Percentiles rank a stretch among this genome's conserved stretches.
Conservation (phyloP, 2,113 vertebrate species). For the Lota lota region DNA sequence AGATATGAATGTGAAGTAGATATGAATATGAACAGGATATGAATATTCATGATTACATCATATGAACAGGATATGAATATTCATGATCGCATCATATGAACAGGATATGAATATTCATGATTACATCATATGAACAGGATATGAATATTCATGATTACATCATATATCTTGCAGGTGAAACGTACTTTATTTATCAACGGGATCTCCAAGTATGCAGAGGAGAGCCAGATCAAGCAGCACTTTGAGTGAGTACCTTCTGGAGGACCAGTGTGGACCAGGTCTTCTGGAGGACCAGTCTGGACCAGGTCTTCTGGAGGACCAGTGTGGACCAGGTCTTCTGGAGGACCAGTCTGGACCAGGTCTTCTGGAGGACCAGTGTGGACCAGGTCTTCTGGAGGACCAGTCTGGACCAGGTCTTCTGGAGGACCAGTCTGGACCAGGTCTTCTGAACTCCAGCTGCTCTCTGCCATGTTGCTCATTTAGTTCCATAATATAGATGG, state of each 20-base stretch:
- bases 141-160: background rate
- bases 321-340: background rate
- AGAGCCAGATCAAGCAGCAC: slow-evolving; percentile 93
- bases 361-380: background rate
- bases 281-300: background rate
- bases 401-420: too few relatives aligned
- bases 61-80: too few relatives aligned
- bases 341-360: too few relatives aligned
- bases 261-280: background rate
- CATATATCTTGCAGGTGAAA: slow-evolving; percentile 80
- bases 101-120: too few relatives aligned
- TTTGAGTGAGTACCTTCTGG: slow-evolving; percentile 82
- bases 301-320: background rate
- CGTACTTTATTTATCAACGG: slow-evolving; percentile 95
- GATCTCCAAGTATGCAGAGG: slow-evolving; percentile 94
- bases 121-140: too few relatives aligned
- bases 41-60: too few relatives aligned
- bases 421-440: background rate
- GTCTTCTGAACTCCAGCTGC: background rate
- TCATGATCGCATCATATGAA: too few relatives aligned
- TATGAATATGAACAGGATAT: too few relatives aligned
- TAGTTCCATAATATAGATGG: too few relatives aligned
- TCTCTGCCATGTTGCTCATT: background rate
- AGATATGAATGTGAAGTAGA: too few relatives aligned
- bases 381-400: background rate